Percentiles rank a stretch among this genome's conserved stretches.
phyloP scores from a whole-genome alignment of 2,888 invertebrate species.

The Koerneria pararmatus region DNA sequence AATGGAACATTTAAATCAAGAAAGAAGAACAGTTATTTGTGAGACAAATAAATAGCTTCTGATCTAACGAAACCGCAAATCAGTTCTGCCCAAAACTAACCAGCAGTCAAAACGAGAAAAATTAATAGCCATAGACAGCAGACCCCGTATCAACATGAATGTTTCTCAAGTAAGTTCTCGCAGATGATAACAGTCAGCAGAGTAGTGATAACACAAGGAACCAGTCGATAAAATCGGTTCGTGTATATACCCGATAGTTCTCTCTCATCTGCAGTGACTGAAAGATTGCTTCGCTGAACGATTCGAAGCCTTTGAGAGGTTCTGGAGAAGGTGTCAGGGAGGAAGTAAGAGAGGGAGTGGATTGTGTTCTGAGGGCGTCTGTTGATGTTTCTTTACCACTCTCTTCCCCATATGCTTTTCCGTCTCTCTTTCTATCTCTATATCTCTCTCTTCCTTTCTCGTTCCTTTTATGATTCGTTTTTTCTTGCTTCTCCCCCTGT shows the following conservation, averaged over 20 bases:
- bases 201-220: background rate
- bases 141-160: too few species aligned
- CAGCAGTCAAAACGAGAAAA: too few species aligned
- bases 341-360: background rate
- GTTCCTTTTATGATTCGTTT: slow-evolving; percentile 11
- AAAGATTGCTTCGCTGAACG: background rate
- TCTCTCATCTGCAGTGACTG: too few species aligned
- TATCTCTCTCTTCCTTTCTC: slow-evolving; percentile 5
- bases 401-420: slow-evolving; percentile 5
- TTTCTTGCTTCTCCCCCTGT: background rate
- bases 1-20: too few species aligned
- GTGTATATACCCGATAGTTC: too few species aligned
- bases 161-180: background rate
- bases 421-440: slow-evolving; percentile 1
- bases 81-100: too few species aligned
- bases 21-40: too few species aligned
- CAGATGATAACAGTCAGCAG: background rate
- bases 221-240: background rate
- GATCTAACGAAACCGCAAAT: too few species aligned
- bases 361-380: background rate
- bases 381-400: background rate
- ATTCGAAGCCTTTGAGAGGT: background rate
- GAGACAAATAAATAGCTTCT: too few species aligned
- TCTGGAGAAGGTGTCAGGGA: background rate
- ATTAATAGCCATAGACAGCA: too few species aligned